Base-by-base conservation (phyloP, 2,797 vertebrate genomes). In the Molothrus aeneus region DNA sequence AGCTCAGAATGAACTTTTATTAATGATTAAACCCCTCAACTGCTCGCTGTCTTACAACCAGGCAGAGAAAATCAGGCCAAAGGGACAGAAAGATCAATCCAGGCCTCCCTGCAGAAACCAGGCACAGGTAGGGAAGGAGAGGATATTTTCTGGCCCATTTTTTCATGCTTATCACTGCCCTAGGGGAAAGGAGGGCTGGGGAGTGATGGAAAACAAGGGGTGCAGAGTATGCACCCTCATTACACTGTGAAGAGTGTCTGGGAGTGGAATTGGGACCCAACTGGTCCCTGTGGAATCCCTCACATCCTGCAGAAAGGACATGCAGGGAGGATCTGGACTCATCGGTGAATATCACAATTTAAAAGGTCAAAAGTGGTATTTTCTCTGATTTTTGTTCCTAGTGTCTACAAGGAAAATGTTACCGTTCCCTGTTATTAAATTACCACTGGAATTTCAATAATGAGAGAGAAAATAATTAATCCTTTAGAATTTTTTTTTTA, bases 231-330 rank as follows among this genome's bases (percentile, higher is more conserved):
- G 14, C 2, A 5, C 11, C 20, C 57, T 70, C 26, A 3, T 69
- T 25, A 20, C 4, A 17, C 6, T 16, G 22, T 5, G 1, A 15
- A 0, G 2, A 80, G 34, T 0, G 9, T 10, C 26, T 4, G 6
- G 22, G 26, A 80, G 4, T 1, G 7, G 38, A 69, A 75, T 3
- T 1, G 3, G 48, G 11, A 68, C 12, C 17, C 28, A 56, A 8
- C 16, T 78, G 32, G 26, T 2, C 17, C 73, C 25, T 40, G 3
- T 53, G 42, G 50, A 26, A 31, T 80, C 42, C 32, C 38, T 73
- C 21, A 3, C 38, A 57, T 24, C 25, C 28, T 17, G 4, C 50
- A 70, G 34, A 53, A 72, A 61, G 69, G 43, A 65, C 15, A 7
- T 31, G 31, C 18, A 43, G 24, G 9, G 18, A 6, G 14, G 2